Conservation (phyloP, 2,113 vertebrate species). For the Mungos mungo region DNA sequence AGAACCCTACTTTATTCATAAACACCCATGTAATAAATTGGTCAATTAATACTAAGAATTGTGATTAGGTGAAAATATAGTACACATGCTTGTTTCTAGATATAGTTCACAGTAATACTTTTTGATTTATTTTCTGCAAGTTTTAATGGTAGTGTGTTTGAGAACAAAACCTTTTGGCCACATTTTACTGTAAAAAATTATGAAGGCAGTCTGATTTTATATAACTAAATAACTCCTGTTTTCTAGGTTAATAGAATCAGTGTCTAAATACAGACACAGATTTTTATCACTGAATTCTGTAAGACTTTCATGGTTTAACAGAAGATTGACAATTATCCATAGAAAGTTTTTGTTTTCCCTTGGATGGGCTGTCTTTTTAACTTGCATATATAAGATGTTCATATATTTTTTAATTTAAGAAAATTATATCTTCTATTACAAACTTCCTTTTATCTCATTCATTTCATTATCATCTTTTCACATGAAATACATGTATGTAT, state of each 20-base stretch:
- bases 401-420: not conserved
- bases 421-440: not conserved
- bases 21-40: not conserved
- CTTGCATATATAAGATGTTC: not conserved
- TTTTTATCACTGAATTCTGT: not conserved
- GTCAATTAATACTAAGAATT: not conserved
- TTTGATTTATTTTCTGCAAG: not conserved
- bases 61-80: not conserved
- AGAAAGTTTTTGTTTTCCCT: not conserved
- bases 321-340: not conserved
- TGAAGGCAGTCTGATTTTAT: not conserved
- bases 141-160: not conserved
- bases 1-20: not conserved
- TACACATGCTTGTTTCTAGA: not conserved
- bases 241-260: not conserved
- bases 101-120: not conserved
- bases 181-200: not conserved
- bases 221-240: not conserved
- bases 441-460: not conserved
- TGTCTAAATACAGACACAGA: not conserved
- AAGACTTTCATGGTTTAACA: not conserved
- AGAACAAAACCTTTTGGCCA: not conserved
- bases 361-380: not conserved
- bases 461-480: not conserved
- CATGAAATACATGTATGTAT: not conserved